phyloP scores from a whole-genome alignment of 1,140 invertebrate species.

The Harpegnathos saltator region DNA sequence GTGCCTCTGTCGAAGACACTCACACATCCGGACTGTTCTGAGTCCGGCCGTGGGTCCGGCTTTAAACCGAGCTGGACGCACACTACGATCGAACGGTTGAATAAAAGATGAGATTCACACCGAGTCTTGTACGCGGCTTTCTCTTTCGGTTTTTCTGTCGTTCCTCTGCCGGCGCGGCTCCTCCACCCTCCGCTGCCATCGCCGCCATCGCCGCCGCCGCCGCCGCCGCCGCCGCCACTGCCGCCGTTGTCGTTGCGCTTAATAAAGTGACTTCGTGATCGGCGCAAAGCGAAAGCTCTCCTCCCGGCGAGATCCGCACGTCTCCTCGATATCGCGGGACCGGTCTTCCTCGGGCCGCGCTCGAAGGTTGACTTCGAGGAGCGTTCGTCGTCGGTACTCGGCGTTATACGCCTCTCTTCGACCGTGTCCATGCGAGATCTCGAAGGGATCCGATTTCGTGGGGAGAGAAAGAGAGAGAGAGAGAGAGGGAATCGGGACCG shows the following conservation, averaged over 20 bases:
- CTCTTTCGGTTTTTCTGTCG: constrained; percentile 79
- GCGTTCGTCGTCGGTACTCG: background rate
- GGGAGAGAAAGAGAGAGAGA: too few species aligned
- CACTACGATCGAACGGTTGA: constrained; percentile 71
- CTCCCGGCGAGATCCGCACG: background rate
- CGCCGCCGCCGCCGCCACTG: too few species aligned
- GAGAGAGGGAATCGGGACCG: background rate
- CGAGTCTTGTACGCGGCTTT: constrained; percentile 80
- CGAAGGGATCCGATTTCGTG: constrained; percentile 33
- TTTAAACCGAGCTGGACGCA: constrained; percentile 28
- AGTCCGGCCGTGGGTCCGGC: constrained; percentile 28
- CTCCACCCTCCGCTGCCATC: constrained; percentile 29
- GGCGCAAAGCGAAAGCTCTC: constrained; percentile 62
- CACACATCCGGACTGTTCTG: constrained; percentile 58
- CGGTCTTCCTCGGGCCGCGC: constrained; percentile 17
- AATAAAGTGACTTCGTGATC: constrained; percentile 79
- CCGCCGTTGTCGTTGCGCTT: constrained; percentile 48
- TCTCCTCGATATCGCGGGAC: constrained; percentile 44
- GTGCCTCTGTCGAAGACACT: constrained; percentile 76
- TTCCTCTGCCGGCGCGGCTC: constrained; percentile 58
- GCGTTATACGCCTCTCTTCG: constrained; percentile 5
- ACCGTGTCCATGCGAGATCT: constrained; percentile 8
- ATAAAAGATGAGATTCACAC: constrained; percentile 86
- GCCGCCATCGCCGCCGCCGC: background rate
- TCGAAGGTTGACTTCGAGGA: constrained; percentile 6